A percentile compares a stretch with the other conserved stretches of the same genome.
Evolutionary conservation across 2,797 vertebrate genomes (phyloP).

Genomic region (Rhynchonycteris naso): DNA sequence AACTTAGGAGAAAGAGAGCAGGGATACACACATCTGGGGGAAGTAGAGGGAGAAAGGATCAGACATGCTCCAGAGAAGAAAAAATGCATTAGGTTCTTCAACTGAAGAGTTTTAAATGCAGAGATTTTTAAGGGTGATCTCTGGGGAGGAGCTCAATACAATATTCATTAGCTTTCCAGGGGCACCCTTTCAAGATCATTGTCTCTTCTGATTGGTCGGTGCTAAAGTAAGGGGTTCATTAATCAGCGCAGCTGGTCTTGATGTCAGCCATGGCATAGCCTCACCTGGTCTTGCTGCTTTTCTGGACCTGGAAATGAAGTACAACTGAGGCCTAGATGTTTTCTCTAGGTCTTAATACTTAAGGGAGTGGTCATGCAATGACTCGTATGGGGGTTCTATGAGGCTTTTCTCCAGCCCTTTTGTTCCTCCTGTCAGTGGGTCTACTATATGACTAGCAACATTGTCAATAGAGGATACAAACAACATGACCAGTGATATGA

Average conservation of each 20-base stretch:
- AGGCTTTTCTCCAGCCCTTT: not conserved
- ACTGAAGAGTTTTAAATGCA: not conserved
- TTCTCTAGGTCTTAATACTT: not conserved
- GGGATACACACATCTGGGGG: not conserved
- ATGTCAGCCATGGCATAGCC: not conserved
- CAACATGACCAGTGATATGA: not conserved
- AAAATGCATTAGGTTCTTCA: not conserved
- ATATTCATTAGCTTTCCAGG: not conserved
- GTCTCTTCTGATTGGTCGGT: not conserved
- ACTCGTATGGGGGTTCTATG: not conserved
- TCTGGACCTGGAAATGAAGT: not conserved
- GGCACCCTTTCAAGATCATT: not conserved
- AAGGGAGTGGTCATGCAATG: not conserved
- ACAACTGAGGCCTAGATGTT: not conserved
- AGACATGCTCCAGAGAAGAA: not conserved
- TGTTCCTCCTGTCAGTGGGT: not conserved
- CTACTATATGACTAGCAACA: not conserved
- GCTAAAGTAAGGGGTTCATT: not conserved
- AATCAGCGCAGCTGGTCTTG: not conserved
- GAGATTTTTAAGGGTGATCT: not conserved
- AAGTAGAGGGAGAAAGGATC: not conserved
- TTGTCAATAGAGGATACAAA: not conserved
- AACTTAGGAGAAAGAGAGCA: not conserved
- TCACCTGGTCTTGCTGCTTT: not conserved
- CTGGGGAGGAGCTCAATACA: not conserved